phyloP scores from a whole-genome alignment of 64 coral and sea anemone genomes.

The Pocillopora verrucosa region DNA sequence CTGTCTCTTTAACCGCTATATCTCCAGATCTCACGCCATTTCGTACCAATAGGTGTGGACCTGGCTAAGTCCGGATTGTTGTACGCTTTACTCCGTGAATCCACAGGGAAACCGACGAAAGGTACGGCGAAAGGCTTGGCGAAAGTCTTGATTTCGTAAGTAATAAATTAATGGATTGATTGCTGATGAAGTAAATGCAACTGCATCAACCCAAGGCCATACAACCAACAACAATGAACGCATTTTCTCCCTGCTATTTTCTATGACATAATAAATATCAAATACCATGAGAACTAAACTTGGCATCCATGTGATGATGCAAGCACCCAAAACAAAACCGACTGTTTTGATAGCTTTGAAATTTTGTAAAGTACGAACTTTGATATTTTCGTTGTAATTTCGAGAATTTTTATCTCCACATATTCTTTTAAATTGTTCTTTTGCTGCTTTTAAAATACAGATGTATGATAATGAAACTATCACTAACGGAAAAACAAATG shows the following conservation, averaged over 20 bases:
- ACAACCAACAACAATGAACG: neutral
- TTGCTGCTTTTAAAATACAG: conserved; percentile 2
- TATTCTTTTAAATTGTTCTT: neutral
- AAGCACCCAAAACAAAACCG: neutral
- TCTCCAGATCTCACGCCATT: too few relatives aligned
- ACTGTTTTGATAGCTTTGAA: conserved; percentile 2
- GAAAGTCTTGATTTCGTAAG: conserved; percentile 5
- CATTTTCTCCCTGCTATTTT: too few relatives aligned
- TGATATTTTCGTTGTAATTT: neutral
- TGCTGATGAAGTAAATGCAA: neutral
- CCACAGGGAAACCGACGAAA: neutral
- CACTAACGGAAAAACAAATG: neutral
- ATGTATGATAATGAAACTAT: neutral
- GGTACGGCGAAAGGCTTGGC: neutral
- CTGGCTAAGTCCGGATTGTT: neutral
- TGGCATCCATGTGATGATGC: neutral
- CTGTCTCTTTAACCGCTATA: too few relatives aligned
- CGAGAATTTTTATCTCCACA: neutral
- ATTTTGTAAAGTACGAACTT: neutral
- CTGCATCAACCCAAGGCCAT: conserved; percentile 6
- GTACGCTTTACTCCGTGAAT: neutral
- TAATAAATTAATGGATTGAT: conserved; percentile 23
- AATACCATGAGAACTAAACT: neutral
- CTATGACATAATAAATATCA: neutral
- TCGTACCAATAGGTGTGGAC: neutral